Evolutionary conservation across 2,888 invertebrate species (phyloP).

Genomic region (Aplocera efformata): DNA sequence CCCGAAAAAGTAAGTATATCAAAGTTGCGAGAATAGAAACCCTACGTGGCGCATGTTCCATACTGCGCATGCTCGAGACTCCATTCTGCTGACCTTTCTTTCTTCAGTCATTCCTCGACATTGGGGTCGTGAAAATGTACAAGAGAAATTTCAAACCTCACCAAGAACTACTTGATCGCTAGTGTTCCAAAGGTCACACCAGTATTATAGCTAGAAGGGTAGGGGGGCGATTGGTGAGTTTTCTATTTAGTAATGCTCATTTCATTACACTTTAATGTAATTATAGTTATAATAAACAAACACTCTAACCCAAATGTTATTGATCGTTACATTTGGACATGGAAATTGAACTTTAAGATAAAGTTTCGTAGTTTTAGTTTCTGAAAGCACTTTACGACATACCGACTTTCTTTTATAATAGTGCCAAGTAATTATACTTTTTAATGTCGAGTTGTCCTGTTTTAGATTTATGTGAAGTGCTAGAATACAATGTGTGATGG

Average conservation of each 20-base stretch:
- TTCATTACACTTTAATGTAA: no score
- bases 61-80: constrained; percentile 20
- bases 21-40: no score
- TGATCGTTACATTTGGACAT: no score
- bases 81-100: constrained; percentile 22
- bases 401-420: no score
- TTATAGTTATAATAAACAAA: no score
- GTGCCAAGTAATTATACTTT: background rate
- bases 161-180: constrained; percentile 1
- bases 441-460: constrained; percentile 3
- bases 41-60: background rate
- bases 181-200: constrained; percentile 4
- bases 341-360: no score
- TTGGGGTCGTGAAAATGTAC: constrained; percentile 22
- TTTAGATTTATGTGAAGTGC: constrained; percentile 32
- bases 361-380: no score
- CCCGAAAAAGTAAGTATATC: background rate
- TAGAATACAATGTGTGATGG: constrained; percentile 53
- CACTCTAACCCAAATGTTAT: no score
- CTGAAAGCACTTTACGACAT: no score
- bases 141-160: background rate
- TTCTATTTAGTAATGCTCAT: no score
- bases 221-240: no score
- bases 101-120: constrained; percentile 41
- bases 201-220: no score